These are phyloP conservation scores for Zoanthus sansibaricus DNA, from an alignment of 92 coral and sea anemone species.

Conservation along the genomic window DNA sequence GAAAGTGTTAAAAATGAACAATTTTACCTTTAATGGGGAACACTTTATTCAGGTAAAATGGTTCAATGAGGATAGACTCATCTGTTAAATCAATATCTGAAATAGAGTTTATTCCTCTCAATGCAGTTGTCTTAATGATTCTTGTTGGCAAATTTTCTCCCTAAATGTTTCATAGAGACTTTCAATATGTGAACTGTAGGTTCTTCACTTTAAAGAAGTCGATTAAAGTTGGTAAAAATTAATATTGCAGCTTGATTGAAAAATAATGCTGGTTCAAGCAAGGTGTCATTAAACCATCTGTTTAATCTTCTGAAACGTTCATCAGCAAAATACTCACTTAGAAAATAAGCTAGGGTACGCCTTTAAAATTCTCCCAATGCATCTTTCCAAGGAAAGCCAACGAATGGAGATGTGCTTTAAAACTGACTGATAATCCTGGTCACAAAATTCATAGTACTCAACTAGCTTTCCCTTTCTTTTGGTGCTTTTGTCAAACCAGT, in stretches of 20 bases:
- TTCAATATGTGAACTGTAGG: background rate
- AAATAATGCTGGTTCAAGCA: background rate
- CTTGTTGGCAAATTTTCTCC: background rate
- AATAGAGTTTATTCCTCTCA: background rate
- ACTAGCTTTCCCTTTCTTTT: background rate
- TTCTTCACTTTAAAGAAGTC: background rate
- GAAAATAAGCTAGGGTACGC: background rate
- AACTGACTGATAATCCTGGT: background rate
- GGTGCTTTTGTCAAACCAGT: background rate
- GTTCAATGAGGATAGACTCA: background rate
- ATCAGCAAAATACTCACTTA: background rate
- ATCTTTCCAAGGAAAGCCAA: background rate
- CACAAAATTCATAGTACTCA: background rate
- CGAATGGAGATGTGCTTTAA: background rate
- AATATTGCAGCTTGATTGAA: background rate
- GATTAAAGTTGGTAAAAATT: background rate
- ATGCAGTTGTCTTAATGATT: background rate
- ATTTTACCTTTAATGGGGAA: too few relatives aligned
- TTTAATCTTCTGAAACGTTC: background rate
- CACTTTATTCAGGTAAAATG: too few relatives aligned
- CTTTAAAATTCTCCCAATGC: background rate
- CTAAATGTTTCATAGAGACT: background rate
- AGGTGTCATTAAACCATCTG: background rate
- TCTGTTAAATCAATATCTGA: background rate
- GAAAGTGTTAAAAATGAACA: too few relatives aligned